phyloP scores from a whole-genome alignment of 2,113 vertebrate species.

The Indicator indicator region DNA sequence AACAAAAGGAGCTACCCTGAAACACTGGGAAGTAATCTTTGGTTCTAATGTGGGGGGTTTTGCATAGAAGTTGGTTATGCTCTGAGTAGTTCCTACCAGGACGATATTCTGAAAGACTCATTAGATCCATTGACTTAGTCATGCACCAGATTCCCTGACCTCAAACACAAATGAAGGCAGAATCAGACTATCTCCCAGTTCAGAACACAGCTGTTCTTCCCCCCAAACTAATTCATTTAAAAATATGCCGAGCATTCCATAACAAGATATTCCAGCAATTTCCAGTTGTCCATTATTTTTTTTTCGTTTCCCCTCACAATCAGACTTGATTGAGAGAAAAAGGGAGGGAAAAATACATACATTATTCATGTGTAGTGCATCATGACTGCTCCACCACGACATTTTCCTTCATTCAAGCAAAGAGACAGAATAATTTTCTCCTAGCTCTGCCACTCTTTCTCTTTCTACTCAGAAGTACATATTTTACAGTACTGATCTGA shows the following conservation, averaged over 20 bases:
- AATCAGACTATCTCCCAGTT: constrained; percentile 9
- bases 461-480: not conserved
- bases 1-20: not conserved
- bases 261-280: not conserved
- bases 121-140: constrained; percentile 28
- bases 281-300: constrained; percentile 23
- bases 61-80: not conserved
- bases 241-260: not conserved
- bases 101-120: constrained; percentile 40
- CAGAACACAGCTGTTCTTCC: constrained; percentile 29
- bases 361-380: not conserved
- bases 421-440: not conserved
- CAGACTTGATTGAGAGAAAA: constrained; percentile 27
- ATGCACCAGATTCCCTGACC: not conserved
- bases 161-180: constrained; percentile 37
- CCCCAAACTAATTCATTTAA: constrained; percentile 14
- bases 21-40: not conserved
- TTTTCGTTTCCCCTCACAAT: not conserved
- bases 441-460: not conserved
- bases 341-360: not conserved
- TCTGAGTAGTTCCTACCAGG: not conserved
- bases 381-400: not conserved
- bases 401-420: not conserved
- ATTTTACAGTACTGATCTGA: not conserved
- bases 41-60: not conserved